A percentile compares a stretch with the other conserved stretches of the same genome.
These are phyloP conservation scores for Hycleus phaleratus DNA, from an alignment of 1,140 invertebrate genomes.

Conservation along the genomic window DNA sequence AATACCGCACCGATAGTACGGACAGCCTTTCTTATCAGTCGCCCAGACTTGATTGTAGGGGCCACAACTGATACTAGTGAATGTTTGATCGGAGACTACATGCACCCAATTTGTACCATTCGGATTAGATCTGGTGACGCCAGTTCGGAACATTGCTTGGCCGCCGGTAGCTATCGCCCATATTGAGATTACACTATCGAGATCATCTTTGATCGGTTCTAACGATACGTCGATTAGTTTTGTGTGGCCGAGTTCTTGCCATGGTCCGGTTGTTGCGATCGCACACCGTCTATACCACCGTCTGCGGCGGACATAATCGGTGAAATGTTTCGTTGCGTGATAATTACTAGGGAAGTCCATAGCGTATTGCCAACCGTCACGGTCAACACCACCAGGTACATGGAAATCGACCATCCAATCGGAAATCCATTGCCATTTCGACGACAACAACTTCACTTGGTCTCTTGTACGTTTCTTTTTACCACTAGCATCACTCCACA, in stretches of 20 bases:
- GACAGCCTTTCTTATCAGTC: slow-evolving; percentile 73
- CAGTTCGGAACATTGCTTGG: slow-evolving; percentile 70
- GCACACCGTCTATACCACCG: slow-evolving; percentile 76
- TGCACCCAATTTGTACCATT: slow-evolving; percentile 74
- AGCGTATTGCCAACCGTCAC: slow-evolving; percentile 91
- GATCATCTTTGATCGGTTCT: slow-evolving; percentile 41
- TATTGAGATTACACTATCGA: slow-evolving; percentile 45
- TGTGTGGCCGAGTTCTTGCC: slow-evolving; percentile 76
- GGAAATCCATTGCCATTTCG: slow-evolving; percentile 84
- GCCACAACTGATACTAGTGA: slow-evolving; percentile 64
- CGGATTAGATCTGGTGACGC: slow-evolving; percentile 56
- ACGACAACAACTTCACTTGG: slow-evolving; percentile 73
- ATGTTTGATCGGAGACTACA: slow-evolving; percentile 65
- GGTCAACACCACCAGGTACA: slow-evolving; percentile 79
- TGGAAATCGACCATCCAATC: slow-evolving; percentile 88
- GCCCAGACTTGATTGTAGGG: slow-evolving; percentile 72
- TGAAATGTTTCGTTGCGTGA: slow-evolving; percentile 76
- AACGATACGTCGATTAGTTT: slow-evolving; percentile 74
- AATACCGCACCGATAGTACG: slow-evolving; percentile 68
- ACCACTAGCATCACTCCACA: slow-evolving; percentile 84
- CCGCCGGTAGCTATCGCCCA: slow-evolving; percentile 79
- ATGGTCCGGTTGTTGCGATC: slow-evolving; percentile 75
- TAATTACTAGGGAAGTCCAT: slow-evolving; percentile 82
- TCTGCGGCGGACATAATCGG: slow-evolving; percentile 78
- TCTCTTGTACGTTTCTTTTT: slow-evolving; percentile 74